Conservation (phyloP, 2,888 invertebrate genomes). For the Scaptomyza parva region DNA sequence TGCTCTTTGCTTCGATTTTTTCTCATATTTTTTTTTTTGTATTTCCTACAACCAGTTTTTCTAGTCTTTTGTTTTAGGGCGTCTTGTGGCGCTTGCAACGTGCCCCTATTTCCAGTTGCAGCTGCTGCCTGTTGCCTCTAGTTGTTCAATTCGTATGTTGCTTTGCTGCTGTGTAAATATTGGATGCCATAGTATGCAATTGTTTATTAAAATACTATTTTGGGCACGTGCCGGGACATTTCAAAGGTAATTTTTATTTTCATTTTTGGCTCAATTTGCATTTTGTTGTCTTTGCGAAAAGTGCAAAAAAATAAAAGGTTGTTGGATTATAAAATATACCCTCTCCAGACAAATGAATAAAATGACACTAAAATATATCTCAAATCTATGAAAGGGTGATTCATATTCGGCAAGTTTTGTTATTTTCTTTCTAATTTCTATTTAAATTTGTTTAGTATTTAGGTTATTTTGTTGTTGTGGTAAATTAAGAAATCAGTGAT, state of each 20-base stretch:
- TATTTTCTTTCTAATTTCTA: background rate
- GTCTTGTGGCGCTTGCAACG: conserved; percentile 46
- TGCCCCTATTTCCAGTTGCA: conserved; percentile 51
- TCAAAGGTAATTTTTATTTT: conserved; percentile 23
- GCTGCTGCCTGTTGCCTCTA: conserved; percentile 20
- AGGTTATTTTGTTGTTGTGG: conserved; percentile 19
- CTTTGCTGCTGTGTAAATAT: conserved; percentile 40
- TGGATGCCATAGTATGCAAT: conserved; percentile 34
- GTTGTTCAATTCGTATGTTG: background rate
- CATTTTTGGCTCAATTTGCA: conserved; percentile 6
- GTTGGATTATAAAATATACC: background rate
- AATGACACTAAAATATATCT: background rate
- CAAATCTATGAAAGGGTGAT: conserved; percentile 12
- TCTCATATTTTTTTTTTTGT: conserved; percentile 19
- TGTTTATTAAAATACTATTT: conserved; percentile 35
- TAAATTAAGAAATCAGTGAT: conserved; percentile 25
- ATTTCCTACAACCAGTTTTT: conserved; percentile 70
- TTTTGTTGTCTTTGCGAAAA: conserved; percentile 1
- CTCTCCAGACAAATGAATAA: too few species aligned
- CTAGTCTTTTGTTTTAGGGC: conserved; percentile 66
- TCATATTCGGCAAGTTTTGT: background rate
- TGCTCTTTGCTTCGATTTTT: conserved; percentile 31
- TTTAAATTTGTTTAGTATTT: conserved; percentile 13
- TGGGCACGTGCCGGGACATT: conserved; percentile 31
- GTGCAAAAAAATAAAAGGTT: background rate